A percentile compares a stretch with the other conserved stretches of the same genome.
Evolutionary conservation across 92 coral and sea anemone genomes (phyloP).

Genomic region (Umimayanthus chanpuru): DNA sequence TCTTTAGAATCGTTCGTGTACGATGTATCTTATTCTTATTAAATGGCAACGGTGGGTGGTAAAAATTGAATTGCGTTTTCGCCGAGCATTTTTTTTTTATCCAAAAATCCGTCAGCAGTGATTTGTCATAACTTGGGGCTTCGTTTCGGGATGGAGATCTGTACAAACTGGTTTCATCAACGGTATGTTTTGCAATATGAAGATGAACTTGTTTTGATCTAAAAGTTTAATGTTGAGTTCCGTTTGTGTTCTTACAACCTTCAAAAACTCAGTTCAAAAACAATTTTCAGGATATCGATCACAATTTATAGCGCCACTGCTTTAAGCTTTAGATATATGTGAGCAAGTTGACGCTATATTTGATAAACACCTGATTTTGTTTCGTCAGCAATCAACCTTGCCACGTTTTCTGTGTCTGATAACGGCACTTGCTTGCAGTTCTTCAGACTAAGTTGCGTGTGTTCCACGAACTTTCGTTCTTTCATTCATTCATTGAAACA

Average conservation of each 20-base stretch:
- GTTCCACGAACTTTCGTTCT: not conserved
- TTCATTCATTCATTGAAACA: not conserved
- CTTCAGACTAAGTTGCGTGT: not conserved
- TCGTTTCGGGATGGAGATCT: not conserved
- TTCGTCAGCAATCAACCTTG: not conserved
- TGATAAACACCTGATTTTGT: not conserved
- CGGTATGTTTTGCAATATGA: not conserved
- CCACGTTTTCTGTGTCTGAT: not conserved
- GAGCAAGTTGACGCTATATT: not conserved
- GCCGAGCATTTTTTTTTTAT: not conserved
- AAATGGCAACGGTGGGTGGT: not conserved
- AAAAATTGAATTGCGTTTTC: not conserved
- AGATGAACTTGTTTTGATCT: not conserved
- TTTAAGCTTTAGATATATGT: not conserved
- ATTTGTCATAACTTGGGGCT: not conserved
- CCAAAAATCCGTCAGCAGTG: not conserved
- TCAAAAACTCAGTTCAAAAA: not conserved
- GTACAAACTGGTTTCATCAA: not conserved
- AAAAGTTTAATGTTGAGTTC: not conserved
- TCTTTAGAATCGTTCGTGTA: not conserved
- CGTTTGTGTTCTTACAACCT: no score
- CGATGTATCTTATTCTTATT: not conserved
- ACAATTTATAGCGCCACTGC: not conserved
- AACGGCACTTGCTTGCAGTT: not conserved
- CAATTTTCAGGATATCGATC: no score